phyloP scores from a whole-genome alignment of 2,888 invertebrate genomes.

The Digitonthophagus gazella region DNA sequence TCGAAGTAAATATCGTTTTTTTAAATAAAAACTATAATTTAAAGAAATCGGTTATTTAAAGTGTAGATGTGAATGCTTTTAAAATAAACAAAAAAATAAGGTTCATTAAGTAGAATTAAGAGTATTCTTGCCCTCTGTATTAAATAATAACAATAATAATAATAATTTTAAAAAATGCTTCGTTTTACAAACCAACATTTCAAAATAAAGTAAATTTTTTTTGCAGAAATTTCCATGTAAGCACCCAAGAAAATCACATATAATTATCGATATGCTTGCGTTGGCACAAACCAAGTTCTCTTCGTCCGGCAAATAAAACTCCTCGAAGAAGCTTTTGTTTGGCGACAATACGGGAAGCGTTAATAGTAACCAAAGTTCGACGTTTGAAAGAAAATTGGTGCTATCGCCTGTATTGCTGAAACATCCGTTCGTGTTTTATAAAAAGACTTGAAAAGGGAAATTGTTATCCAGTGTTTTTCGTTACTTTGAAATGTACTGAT shows the following conservation, averaged over 20 bases:
- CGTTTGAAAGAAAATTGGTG: too few relatives aligned
- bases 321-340: not conserved
- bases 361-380: not conserved
- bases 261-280: not conserved
- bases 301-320: not conserved
- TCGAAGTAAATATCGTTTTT: too few relatives aligned
- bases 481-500: not conserved
- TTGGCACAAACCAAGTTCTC: not conserved
- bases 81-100: too few relatives aligned
- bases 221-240: not conserved
- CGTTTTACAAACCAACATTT: not conserved
- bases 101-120: too few relatives aligned
- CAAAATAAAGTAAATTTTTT: not conserved
- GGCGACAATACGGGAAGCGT: not conserved
- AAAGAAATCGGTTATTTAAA: too few relatives aligned
- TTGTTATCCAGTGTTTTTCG: not conserved
- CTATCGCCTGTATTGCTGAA: not conserved
- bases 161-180: too few relatives aligned
- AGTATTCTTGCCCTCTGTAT: too few relatives aligned
- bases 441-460: not conserved
- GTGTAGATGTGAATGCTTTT: too few relatives aligned
- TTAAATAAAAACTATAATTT: too few relatives aligned
- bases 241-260: not conserved
- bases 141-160: too few relatives aligned
- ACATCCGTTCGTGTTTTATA: not conserved